phyloP scores from a whole-genome alignment of 2,888 invertebrate species.

The Lochmaea capreae region DNA sequence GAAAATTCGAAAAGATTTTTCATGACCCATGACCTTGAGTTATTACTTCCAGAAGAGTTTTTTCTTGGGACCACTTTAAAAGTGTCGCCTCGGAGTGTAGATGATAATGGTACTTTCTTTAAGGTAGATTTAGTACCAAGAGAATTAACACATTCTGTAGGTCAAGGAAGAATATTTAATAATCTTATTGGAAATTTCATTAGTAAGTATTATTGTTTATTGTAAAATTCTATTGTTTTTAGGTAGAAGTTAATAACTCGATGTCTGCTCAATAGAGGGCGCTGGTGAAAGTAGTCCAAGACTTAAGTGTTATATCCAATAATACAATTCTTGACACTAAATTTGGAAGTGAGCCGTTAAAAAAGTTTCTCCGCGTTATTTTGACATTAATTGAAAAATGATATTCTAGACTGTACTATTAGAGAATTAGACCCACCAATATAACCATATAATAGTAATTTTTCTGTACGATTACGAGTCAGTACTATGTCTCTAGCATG shows the following conservation, averaged over 20 bases:
- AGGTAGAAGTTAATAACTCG: not conserved
- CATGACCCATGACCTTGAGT: slow-evolving; percentile 80
- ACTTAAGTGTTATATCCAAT: not conserved
- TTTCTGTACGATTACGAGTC: too few species aligned
- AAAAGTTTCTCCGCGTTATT: too few species aligned
- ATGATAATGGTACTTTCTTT: slow-evolving; percentile 80
- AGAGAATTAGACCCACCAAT: too few species aligned
- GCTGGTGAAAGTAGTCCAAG: not conserved
- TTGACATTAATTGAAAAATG: too few species aligned
- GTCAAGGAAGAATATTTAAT: slow-evolving; percentile 72
- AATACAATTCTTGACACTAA: not conserved
- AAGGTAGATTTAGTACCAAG: slow-evolving; percentile 78
- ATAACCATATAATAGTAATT: too few species aligned
- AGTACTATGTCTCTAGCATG: too few species aligned
- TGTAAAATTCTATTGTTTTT: not conserved
- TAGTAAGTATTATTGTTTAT: slow-evolving; percentile 68
- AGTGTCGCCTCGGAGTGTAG: slow-evolving; percentile 79
- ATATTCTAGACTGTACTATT: too few species aligned
- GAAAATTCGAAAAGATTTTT: slow-evolving; percentile 75
- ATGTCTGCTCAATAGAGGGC: not conserved
- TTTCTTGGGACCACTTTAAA: slow-evolving; percentile 80
- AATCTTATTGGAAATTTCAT: slow-evolving; percentile 71
- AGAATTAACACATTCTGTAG: slow-evolving; percentile 50
- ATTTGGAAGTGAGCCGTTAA: too few species aligned
- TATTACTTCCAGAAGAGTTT: slow-evolving; percentile 77